Evolutionary conservation across 2,888 invertebrate genomes (phyloP).

Genomic region (Aelia acuminata): DNA sequence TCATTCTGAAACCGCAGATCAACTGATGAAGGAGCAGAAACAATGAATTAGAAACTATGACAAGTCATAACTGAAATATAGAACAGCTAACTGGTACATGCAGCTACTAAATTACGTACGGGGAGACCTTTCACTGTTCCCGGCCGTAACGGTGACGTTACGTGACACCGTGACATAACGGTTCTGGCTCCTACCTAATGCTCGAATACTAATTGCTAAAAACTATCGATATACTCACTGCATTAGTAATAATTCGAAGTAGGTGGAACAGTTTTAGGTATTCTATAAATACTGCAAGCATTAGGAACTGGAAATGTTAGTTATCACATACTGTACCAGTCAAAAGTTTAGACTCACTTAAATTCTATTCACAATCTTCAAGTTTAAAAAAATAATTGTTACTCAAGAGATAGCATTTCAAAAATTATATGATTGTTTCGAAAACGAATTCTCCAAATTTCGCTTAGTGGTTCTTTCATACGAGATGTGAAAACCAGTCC

Average conservation of each 20-base stretch:
- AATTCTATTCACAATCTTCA: too few relatives aligned
- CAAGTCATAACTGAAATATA: not conserved
- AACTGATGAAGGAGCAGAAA: not conserved
- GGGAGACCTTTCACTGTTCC: not conserved
- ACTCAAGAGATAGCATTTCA: too few relatives aligned
- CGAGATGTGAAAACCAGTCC: too few relatives aligned
- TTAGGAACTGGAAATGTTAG: too few relatives aligned
- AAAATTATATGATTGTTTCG: too few relatives aligned
- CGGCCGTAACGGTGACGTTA: not conserved
- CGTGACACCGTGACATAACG: not conserved
- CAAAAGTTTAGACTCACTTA: too few relatives aligned
- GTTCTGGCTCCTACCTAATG: not conserved
- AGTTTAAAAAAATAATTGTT: too few relatives aligned
- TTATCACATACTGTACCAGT: too few relatives aligned
- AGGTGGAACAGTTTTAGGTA: not conserved
- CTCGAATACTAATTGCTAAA: not conserved
- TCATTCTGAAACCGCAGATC: not conserved
- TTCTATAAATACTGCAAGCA: not conserved
- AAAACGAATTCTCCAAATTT: too few relatives aligned
- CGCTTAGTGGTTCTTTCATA: too few relatives aligned
- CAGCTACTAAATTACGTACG: not conserved
- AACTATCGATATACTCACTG: not conserved
- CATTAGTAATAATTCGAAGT: not conserved
- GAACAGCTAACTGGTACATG: not conserved
- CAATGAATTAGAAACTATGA: slow-evolving; percentile 16